Base-by-base conservation (phyloP, 2,113 vertebrate genomes). In the Riparia riparia region DNA sequence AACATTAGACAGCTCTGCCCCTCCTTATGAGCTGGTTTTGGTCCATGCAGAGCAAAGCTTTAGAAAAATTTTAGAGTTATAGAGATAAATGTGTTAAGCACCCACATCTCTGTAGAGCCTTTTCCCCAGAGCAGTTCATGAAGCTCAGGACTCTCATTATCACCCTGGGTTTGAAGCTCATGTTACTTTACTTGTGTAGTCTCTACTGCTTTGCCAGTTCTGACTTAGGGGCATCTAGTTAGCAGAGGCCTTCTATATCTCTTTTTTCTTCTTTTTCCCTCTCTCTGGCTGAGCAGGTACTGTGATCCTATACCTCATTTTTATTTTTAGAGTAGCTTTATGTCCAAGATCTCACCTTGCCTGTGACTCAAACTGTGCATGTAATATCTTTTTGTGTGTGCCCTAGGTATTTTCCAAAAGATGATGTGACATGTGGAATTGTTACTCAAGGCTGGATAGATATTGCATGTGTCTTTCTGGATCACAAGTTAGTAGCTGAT, bases 101-200 rank as follows among this genome's bases (percentile, higher is more conserved):
- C 3, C 2, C 3, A 4, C 4, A 2, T 22, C 6, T 63, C 37
- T 72, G 15, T 45, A 53, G 4, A 53, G 10, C 4, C 8, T 64
- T 2, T 85, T 76, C 16, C 10, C 12, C n/a, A 51, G 42, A 66
- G 51, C 50, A 80, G 39, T 20, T 88, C 4, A 5, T 12, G n/a
- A 53, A 76, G 32, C 15, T 76, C 31, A 66, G n/a, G n/a, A 58
- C 16, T 87, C 25, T 14, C 53, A 25, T 4, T 14, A 20, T 45
- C 42, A 65, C 7, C 26, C 50, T 37, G 25, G 28, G 2, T 71
- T 32, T 89, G 29, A 10, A n/a, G 21, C 29, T 61, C 9, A 5
- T 18, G 9, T 64, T 25, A 17, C 24, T 64, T 17, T n/a, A 5
- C 6, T 56, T 73, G 10, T 68, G 15, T 18, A 41, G 9, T 26